Conservation (phyloP, 2,797 vertebrate species). For the Mastacembelus armatus region DNA sequence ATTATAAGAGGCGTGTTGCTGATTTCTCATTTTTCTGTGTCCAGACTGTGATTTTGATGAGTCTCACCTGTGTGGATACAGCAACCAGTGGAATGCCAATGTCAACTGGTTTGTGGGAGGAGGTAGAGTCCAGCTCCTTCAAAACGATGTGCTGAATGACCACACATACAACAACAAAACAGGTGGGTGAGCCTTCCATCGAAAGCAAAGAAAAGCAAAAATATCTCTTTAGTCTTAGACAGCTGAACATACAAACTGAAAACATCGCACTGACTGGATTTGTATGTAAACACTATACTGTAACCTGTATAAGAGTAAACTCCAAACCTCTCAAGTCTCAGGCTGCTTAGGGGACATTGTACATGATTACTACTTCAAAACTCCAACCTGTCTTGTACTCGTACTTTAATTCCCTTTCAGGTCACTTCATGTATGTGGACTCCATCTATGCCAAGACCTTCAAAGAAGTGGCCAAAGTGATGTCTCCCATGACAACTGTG, state of each 20-base stretch:
- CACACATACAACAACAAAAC: constrained; percentile 85
- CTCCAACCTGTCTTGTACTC: background rate
- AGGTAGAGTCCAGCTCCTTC: constrained; percentile 78
- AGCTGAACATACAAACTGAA: too few relatives aligned
- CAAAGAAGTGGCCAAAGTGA: constrained; percentile 93
- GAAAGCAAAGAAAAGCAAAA: too few relatives aligned
- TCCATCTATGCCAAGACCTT: constrained; percentile 90
- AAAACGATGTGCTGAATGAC: constrained; percentile 84
- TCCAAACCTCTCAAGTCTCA: too few relatives aligned
- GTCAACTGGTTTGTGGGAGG: constrained; percentile 97
- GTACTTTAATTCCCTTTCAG: constrained; percentile 67
- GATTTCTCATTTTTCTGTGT: constrained; percentile 5
- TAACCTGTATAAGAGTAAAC: too few relatives aligned
- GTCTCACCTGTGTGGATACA: constrained; percentile 94
- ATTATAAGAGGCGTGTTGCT: background rate
- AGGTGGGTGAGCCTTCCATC: constrained; percentile 76
- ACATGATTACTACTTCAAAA: too few relatives aligned
- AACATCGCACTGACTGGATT: too few relatives aligned
- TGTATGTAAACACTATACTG: too few relatives aligned
- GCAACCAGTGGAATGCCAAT: constrained; percentile 92
- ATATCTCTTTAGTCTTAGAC: too few relatives aligned
- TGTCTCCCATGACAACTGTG: constrained; percentile 88
- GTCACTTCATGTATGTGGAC: constrained; percentile 96
- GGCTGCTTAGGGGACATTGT: background rate
- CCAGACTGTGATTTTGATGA: constrained; percentile 95